phyloP scores from a whole-genome alignment of 2,888 invertebrate genomes.

The Eupithecia tripunctaria region DNA sequence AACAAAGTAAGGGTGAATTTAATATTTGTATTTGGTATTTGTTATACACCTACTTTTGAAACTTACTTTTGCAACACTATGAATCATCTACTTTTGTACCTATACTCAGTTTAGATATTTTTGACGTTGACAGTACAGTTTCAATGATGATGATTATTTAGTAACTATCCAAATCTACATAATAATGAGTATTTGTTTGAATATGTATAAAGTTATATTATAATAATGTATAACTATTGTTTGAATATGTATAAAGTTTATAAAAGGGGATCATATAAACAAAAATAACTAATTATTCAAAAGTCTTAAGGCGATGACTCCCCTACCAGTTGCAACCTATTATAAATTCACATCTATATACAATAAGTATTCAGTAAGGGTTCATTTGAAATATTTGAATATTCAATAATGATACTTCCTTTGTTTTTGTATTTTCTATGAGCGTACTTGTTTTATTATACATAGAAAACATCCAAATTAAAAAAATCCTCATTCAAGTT shows the following conservation, averaged over 20 bases:
- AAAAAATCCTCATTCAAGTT: no score
- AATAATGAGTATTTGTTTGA: background rate
- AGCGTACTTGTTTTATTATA: constrained; percentile 21
- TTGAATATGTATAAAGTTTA: constrained; percentile 6
- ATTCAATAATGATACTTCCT: constrained; percentile 25
- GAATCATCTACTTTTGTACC: no score
- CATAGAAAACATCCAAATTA: no score
- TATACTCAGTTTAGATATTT: background rate
- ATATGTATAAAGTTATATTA: constrained; percentile 7
- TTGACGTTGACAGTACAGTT: background rate
- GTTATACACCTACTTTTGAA: no score
- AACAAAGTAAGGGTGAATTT: background rate
- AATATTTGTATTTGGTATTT: no score
- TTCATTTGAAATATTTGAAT: constrained; percentile 36
- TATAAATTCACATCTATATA: constrained; percentile 67
- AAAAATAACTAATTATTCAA: constrained; percentile 56
- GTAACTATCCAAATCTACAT: background rate
- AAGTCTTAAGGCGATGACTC: constrained; percentile 54
- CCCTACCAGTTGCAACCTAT: constrained; percentile 67
- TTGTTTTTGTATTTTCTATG: constrained; percentile 28
- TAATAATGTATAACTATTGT: background rate
- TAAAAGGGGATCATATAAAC: constrained; percentile 10
- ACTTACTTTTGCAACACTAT: no score
- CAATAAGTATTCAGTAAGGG: constrained; percentile 62
- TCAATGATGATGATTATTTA: background rate